Percentiles rank a stretch among this genome's conserved stretches.
Conservation (phyloP, 2,113 vertebrate genomes). For the Scophthalmus maximus region DNA sequence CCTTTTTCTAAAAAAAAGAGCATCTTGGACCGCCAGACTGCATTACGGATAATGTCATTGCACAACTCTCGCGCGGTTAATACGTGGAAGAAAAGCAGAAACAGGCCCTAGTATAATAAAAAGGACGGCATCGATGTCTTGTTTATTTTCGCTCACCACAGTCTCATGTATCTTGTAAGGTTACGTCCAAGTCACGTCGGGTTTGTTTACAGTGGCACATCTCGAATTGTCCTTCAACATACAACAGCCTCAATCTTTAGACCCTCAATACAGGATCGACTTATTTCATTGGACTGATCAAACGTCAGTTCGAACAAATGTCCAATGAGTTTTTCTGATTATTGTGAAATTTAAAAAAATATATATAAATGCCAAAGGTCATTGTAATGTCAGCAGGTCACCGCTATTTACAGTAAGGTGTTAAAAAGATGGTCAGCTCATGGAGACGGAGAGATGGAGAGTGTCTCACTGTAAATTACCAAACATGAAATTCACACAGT, state of each 20-base stretch:
- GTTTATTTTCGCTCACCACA: too few species aligned
- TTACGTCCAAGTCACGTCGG: not conserved
- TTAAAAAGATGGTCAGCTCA: not conserved
- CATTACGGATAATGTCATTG: not conserved
- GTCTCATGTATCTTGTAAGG: too few species aligned
- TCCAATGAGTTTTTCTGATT: not conserved
- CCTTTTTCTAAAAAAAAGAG: not conserved
- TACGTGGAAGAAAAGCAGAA: not conserved
- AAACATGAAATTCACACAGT: not conserved
- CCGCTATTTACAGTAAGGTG: not conserved
- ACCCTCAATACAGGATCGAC: not conserved
- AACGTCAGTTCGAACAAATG: not conserved
- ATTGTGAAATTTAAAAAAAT: too few species aligned
- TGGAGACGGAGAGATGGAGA: not conserved
- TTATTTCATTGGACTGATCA: not conserved
- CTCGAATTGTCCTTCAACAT: not conserved
- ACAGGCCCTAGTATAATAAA: not conserved
- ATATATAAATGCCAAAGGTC: not conserved
- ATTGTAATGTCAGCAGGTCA: not conserved
- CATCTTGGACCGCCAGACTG: not conserved
- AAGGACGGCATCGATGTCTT: not conserved
- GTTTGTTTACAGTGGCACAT: not conserved
- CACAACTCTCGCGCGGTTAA: not conserved
- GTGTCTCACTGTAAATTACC: not conserved
- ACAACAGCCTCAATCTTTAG: not conserved